Percentiles rank a stretch among this genome's conserved stretches.
These are phyloP conservation scores for Chondrosia reniformis DNA, from an alignment of 37 sponge, comb jelly and placozoan species.

Conservation along the genomic window DNA sequence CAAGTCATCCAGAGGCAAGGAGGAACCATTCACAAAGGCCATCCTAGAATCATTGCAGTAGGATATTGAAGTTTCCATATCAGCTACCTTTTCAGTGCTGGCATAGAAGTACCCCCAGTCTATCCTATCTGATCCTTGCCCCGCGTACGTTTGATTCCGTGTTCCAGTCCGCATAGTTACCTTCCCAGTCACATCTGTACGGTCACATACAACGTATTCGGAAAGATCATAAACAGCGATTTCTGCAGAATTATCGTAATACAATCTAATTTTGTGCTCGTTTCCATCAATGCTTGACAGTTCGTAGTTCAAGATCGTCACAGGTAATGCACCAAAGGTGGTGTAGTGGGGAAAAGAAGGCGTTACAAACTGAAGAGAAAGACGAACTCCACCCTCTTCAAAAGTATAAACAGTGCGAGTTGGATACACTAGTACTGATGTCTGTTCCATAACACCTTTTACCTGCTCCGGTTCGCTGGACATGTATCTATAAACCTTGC, in stretches of 20 bases:
- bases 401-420: constrained; percentile 66
- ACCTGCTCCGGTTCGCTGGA: constrained; percentile 22
- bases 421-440: constrained; percentile 45
- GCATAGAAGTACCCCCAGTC: constrained; percentile 78
- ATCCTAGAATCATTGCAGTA: neutral
- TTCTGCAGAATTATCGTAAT: constrained; percentile 77
- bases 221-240: constrained; percentile 31
- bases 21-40: constrained; percentile 26
- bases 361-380: constrained; percentile 55
- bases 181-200: constrained; percentile 1
- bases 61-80: constrained; percentile 34
- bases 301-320: constrained; percentile 46
- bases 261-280: constrained; percentile 51
- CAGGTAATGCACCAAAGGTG: constrained; percentile 19
- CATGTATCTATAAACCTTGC: constrained; percentile 48
- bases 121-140: constrained; percentile 45
- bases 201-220: constrained; percentile 35
- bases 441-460: neutral
- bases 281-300: constrained; percentile 37
- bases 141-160: constrained; percentile 27
- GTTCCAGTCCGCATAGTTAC: constrained; percentile 52
- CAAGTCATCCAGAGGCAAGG: constrained; percentile 44
- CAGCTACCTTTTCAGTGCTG: neutral
- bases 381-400: constrained; percentile 40
- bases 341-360: constrained; percentile 25